Evolutionary conservation across 2,797 vertebrate genomes (phyloP).

Genomic region (Pangasius larnaudii): DNA sequence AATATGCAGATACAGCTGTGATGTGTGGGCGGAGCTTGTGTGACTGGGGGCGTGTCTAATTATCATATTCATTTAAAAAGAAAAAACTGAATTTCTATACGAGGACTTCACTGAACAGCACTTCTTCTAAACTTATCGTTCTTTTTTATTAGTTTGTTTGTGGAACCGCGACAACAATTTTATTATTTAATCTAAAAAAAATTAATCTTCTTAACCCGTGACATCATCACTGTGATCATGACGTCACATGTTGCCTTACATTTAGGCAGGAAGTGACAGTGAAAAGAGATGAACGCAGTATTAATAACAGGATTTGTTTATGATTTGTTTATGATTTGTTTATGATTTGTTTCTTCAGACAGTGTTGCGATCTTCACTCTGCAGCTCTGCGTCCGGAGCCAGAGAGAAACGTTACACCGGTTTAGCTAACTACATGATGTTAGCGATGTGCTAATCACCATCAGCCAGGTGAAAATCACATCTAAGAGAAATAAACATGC

Average conservation of each 20-base stretch:
- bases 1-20: neutral
- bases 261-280: neutral
- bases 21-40: neutral
- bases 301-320: neutral
- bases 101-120: neutral
- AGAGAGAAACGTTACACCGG: no score
- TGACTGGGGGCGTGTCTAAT: neutral
- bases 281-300: neutral
- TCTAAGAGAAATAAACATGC: neutral
- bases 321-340: neutral
- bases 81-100: neutral
- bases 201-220: neutral
- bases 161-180: no score
- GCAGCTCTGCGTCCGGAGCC: no score
- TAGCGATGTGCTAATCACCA: neutral
- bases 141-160: neutral
- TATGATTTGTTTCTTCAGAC: neutral
- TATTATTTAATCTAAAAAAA: neutral
- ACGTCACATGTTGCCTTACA: neutral
- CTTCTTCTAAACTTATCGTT: neutral
- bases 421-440: neutral
- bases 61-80: neutral
- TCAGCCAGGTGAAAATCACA: neutral
- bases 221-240: neutral
- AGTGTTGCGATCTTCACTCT: no score